A percentile compares a stretch with the other conserved stretches of the same genome.
These are phyloP conservation scores for Synergus itoensis DNA, from an alignment of 2,888 invertebrate genomes.

Conservation along the genomic window DNA sequence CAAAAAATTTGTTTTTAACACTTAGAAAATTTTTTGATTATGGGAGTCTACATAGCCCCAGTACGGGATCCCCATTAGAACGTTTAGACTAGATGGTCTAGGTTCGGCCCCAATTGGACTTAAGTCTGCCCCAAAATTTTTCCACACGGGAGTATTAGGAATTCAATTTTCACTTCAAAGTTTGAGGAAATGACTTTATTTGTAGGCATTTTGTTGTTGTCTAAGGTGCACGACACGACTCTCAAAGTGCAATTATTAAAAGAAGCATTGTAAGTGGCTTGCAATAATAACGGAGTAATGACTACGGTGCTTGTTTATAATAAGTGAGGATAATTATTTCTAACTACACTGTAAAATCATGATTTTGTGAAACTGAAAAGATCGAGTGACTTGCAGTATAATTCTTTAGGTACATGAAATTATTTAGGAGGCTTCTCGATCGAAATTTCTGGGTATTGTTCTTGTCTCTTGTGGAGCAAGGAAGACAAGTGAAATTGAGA, in stretches of 20 bases:
- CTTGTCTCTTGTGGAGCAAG: not conserved
- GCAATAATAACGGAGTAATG: not conserved
- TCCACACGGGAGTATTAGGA: too few species aligned
- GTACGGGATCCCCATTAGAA: too few species aligned
- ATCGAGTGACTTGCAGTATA: not conserved
- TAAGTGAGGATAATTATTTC: conserved; percentile 7
- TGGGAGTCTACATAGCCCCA: too few species aligned
- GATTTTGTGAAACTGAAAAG: not conserved
- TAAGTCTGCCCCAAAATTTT: too few species aligned
- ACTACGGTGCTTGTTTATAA: not conserved
- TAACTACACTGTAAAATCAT: not conserved
- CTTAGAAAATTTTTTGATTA: too few species aligned
- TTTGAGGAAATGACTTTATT: conserved; percentile 6
- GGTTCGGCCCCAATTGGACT: too few species aligned
- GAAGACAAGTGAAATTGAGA: not conserved
- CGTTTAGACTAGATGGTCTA: too few species aligned
- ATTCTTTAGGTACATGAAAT: too few species aligned
- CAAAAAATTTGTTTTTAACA: too few species aligned
- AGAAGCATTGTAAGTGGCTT: not conserved
- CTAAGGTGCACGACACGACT: not conserved
- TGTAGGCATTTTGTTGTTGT: not conserved
- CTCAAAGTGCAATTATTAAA: not conserved
- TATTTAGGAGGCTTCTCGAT: too few species aligned
- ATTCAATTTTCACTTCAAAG: not conserved
- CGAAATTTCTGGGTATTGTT: not conserved